Evolutionary conservation across 2,797 vertebrate genomes (phyloP).

Genomic region (Natrix natrix): DNA sequence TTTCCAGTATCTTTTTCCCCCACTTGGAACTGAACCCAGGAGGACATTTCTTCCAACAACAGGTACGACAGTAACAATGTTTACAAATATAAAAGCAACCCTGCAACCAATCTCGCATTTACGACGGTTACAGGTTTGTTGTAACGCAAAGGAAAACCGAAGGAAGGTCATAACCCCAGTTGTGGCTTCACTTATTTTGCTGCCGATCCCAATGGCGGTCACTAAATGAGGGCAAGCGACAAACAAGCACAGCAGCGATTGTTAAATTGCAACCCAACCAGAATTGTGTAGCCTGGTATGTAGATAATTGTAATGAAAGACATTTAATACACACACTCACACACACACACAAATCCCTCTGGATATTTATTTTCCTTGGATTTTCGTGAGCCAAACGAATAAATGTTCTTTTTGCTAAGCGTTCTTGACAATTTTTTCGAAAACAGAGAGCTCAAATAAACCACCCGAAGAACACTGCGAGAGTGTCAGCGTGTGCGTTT

Average conservation of each 20-base stretch:
- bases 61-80: not conserved
- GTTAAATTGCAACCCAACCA: constrained; percentile 76
- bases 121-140: not conserved
- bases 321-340: not conserved
- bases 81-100: not conserved
- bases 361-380: constrained; percentile 79
- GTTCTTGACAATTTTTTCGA: constrained; percentile 54
- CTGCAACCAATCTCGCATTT: not conserved
- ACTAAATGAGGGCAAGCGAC: not conserved
- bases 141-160: not conserved
- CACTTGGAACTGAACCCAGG: too few relatives aligned
- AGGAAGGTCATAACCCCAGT: not conserved
- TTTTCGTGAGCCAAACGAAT: constrained; percentile 71
- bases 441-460: constrained; percentile 52
- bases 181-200: not conserved
- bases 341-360: constrained; percentile 57
- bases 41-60: not conserved
- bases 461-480: constrained; percentile 38
- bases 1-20: too few relatives aligned
- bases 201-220: not conserved
- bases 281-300: constrained; percentile 71
- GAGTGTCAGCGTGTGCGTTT: constrained; percentile 23
- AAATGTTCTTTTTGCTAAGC: constrained; percentile 76
- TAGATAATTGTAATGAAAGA: constrained; percentile 80
- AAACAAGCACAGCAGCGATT: too few relatives aligned